These are phyloP conservation scores for Drosophila persimilis DNA, from an alignment of 1,140 invertebrate genomes.

Conservation along the genomic window DNA sequence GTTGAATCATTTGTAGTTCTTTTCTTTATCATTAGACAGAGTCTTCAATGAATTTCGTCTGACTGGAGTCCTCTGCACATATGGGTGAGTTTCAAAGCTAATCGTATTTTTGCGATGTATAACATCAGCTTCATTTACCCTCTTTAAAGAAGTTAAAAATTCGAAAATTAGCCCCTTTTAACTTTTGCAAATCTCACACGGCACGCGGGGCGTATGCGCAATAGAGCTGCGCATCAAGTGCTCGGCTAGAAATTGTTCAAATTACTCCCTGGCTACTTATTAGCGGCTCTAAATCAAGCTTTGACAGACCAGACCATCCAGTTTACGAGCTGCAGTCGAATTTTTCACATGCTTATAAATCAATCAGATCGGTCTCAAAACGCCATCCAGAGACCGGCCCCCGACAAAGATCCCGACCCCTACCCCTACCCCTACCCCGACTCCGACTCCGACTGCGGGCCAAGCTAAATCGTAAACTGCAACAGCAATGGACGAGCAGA, in stretches of 20 bases:
- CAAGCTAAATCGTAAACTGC: constrained; percentile 41
- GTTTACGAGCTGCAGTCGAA: constrained; percentile 47
- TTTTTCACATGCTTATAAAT: constrained; percentile 74
- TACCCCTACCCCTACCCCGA: neutral
- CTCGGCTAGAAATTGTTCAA: constrained; percentile 27
- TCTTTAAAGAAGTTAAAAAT: neutral
- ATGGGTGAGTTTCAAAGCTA: constrained; percentile 23
- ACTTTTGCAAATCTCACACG: constrained; percentile 3
- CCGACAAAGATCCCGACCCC: constrained; percentile 9
- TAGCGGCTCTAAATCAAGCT: constrained; percentile 55
- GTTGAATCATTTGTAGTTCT: constrained; percentile 11
- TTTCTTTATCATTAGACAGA: constrained; percentile 21
- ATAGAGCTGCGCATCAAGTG: constrained; percentile 40
- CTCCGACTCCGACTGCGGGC: neutral
- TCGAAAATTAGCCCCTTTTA: neutral
- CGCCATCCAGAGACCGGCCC: constrained; percentile 11
- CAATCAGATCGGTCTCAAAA: constrained; percentile 46
- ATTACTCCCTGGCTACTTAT: constrained; percentile 51
- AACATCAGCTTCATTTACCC: neutral
- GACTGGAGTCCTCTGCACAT: neutral
- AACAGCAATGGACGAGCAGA: constrained; percentile 20
- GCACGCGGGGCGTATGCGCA: constrained; percentile 64
- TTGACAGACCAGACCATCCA: constrained; percentile 24
- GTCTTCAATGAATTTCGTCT: neutral
- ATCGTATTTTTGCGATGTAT: neutral